These are phyloP conservation scores for Eonycteris spelaea DNA, from an alignment of 2,113 vertebrate genomes.

Conservation along the genomic window DNA sequence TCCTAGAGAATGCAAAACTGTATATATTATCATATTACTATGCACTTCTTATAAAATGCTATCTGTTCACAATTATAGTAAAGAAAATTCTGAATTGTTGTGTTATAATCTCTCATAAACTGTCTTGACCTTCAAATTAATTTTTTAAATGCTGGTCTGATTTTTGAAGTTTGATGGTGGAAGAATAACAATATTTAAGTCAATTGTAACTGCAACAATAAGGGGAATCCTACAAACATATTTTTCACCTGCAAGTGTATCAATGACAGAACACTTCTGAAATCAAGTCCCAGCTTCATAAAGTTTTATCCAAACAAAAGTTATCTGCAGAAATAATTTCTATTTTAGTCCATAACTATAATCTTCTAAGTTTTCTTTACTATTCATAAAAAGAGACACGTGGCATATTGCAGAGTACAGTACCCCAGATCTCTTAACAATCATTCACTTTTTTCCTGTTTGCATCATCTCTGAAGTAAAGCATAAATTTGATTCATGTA, in stretches of 20 bases:
- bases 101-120: background rate
- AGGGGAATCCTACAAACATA: background rate
- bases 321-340: conserved; percentile 10
- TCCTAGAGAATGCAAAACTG: background rate
- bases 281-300: conserved; percentile 17
- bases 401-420: background rate
- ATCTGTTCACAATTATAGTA: background rate
- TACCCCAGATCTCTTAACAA: background rate
- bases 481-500: background rate
- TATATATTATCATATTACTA: background rate
- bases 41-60: background rate
- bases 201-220: background rate
- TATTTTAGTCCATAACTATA: background rate
- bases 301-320: conserved; percentile 17
- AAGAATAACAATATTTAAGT: conserved; percentile 5
- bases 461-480: background rate
- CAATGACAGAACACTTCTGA: conserved; percentile 1
- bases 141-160: conserved; percentile 13
- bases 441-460: background rate
- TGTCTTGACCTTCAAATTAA: conserved; percentile 7
- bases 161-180: background rate
- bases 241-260: background rate
- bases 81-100: conserved; percentile 22
- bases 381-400: background rate
- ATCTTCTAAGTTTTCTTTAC: background rate